Base-by-base conservation (phyloP, 1,140 invertebrate genomes). In the Drosophila suzukii region DNA sequence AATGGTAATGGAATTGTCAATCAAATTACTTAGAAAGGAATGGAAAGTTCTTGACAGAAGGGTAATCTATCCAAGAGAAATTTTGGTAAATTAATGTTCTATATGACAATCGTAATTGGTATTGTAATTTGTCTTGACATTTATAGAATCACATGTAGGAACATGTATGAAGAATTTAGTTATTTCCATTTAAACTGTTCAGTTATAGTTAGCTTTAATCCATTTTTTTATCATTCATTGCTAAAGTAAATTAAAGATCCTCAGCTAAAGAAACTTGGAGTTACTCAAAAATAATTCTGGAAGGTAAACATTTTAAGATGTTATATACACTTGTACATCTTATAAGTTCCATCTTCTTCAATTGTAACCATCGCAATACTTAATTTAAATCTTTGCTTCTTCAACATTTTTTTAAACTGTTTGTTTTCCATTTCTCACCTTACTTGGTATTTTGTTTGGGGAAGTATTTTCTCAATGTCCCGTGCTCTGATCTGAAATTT, bases 401-500 rank as follows among this genome's bases (percentile, higher is more conserved):
- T 10, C 8, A 6, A 3, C 15, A n/a, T 47, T 49, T 59, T 41
- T 51, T 56, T 55, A 11, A 39, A 30, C 41, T 70, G 46, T 61
- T 62, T 30, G 15, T 27, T 10, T 6, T n/a, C 38, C 41, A 68
- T 54, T 75, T 57, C 43, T 20, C 10, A 49, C 11, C 34, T 67
- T 32, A 20, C 54, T 68, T 12, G 47, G 34, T 55, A 56, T 38
- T 20, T 36, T 34, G 7, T 68, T 24, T 24, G 13, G 17, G 24
- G 32, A 34, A 38, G 43, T 53, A n/a, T 76, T 46, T 24, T 54
- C 75, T 56, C 41, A 53, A 50, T 74, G 60, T 49, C 70, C 66
- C 59, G 78, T 78, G 66, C 68, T 74, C 36, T 63, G 76, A 84
- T 89, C 72, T 84, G 74, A 89, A 89, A 89, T 78, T 78, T 50